Evolutionary conservation across 2,113 vertebrate genomes (phyloP).

Genomic region (Leptobrachium leishanense): DNA sequence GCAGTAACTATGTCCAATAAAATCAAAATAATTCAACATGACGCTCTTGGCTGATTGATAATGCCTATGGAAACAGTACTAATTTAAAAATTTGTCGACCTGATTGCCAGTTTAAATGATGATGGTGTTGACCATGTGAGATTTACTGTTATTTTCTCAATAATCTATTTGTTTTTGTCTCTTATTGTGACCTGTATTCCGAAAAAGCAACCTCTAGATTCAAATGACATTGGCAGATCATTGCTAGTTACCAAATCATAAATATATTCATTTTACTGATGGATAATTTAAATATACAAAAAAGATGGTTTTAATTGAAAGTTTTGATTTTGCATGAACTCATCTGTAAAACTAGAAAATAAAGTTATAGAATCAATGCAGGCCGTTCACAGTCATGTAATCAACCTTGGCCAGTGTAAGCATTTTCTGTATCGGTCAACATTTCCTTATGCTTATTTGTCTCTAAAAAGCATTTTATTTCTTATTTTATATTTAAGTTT

Average conservation of each 20-base stretch:
- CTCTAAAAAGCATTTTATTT: no score
- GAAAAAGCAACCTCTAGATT: conserved; percentile 60
- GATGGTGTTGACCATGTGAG: no score
- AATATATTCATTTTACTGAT: conserved; percentile 15
- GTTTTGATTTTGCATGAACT: conserved; percentile 1
- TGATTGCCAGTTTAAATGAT: no score
- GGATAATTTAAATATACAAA: background rate
- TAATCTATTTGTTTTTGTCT: background rate
- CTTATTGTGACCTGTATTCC: background rate
- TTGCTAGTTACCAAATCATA: conserved; percentile 50
- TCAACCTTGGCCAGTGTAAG: no score
- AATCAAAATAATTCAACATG: background rate
- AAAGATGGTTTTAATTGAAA: background rate
- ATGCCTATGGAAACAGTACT: background rate
- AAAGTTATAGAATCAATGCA: no score
- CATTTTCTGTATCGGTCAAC: no score
- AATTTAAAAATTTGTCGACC: no score
- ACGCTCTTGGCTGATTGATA: background rate
- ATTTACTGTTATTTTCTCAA: no score
- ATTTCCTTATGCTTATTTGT: no score
- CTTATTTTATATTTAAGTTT: no score
- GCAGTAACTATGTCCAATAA: background rate
- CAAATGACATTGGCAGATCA: conserved; percentile 55
- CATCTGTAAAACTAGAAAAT: background rate
- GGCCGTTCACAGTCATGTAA: no score